phyloP scores from a whole-genome alignment of 2,113 vertebrate genomes.

The Cyphomyrus discorhynchus region DNA sequence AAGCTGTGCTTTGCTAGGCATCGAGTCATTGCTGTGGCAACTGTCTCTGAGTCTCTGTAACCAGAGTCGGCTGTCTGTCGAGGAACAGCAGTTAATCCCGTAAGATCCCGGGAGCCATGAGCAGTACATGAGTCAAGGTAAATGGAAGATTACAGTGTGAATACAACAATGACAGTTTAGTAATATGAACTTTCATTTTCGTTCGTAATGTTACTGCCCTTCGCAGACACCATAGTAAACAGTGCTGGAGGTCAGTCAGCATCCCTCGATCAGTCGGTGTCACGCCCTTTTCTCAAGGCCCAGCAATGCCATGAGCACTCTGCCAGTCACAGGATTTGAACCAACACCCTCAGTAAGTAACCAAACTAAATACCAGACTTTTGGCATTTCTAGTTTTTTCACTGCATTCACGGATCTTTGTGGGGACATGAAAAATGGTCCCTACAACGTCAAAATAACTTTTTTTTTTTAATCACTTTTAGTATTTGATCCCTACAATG shows the following conservation, averaged over 20 bases:
- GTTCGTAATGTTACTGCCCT: not conserved
- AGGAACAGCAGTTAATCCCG: conserved; percentile 32
- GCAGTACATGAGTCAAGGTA: not conserved
- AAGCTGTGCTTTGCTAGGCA: not conserved
- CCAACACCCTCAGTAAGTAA: too few relatives aligned
- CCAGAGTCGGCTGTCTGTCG: conserved; percentile 22
- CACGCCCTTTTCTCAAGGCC: not conserved
- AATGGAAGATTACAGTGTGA: not conserved
- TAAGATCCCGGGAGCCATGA: not conserved
- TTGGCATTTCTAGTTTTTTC: too few relatives aligned
- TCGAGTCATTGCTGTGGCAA: not conserved
- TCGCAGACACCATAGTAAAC: not conserved
- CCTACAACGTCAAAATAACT: too few relatives aligned
- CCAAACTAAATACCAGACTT: too few relatives aligned
- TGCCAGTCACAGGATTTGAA: too few relatives aligned
- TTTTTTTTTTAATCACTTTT: too few relatives aligned
- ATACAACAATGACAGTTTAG: not conserved
- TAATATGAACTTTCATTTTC: not conserved
- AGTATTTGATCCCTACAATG: too few relatives aligned
- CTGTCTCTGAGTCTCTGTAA: not conserved
- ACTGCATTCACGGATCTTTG: too few relatives aligned
- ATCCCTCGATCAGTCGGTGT: not conserved
- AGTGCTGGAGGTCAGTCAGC: not conserved
- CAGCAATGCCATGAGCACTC: not conserved
- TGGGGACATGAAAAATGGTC: too few relatives aligned